phyloP scores from a whole-genome alignment of 2,113 vertebrate species.

The Poeciliopsis occidentalis region DNA sequence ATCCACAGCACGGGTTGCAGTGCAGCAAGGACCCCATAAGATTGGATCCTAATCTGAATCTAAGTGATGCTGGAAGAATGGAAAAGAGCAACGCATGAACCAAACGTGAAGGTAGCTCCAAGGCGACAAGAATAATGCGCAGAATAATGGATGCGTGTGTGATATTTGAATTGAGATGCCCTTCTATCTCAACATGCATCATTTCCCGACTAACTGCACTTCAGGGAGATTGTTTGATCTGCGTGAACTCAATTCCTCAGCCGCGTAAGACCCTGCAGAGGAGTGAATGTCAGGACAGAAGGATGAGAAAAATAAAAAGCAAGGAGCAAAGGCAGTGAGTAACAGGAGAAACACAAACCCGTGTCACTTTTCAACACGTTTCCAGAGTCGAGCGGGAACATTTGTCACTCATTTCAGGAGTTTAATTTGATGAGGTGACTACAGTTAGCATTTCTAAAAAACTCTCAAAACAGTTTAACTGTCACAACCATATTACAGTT shows the following conservation, averaged over 20 bases:
- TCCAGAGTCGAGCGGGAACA: not conserved
- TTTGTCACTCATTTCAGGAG: not conserved
- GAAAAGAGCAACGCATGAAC: slow-evolving; percentile 6
- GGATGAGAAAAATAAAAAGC: slow-evolving; percentile 62
- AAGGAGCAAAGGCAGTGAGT: slow-evolving; percentile 54
- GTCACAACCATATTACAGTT: too few relatives aligned
- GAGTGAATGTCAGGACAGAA: slow-evolving; percentile 67
- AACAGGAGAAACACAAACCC: slow-evolving; percentile 42
- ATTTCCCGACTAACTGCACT: slow-evolving; percentile 65
- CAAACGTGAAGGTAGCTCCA: slow-evolving; percentile 4
- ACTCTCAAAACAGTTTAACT: not conserved
- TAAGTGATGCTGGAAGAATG: slow-evolving; percentile 1
- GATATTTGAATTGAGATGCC: slow-evolving; percentile 62
- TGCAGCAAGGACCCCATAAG: not conserved
- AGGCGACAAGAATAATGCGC: slow-evolving; percentile 35
- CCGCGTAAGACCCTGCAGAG: slow-evolving; percentile 60
- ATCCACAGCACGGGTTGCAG: not conserved
- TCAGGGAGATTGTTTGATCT: slow-evolving; percentile 68
- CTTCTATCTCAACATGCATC: slow-evolving; percentile 64
- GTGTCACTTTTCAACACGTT: slow-evolving; percentile 18
- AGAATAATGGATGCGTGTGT: slow-evolving; percentile 49
- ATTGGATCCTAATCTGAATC: slow-evolving; percentile 9
- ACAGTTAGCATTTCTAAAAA: too few relatives aligned
- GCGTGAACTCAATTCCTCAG: slow-evolving; percentile 66
- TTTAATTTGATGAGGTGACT: slow-evolving; percentile 17